Evolutionary conservation across 2,113 vertebrate species (phyloP).

Genomic region (Bubo blakistoni): DNA sequence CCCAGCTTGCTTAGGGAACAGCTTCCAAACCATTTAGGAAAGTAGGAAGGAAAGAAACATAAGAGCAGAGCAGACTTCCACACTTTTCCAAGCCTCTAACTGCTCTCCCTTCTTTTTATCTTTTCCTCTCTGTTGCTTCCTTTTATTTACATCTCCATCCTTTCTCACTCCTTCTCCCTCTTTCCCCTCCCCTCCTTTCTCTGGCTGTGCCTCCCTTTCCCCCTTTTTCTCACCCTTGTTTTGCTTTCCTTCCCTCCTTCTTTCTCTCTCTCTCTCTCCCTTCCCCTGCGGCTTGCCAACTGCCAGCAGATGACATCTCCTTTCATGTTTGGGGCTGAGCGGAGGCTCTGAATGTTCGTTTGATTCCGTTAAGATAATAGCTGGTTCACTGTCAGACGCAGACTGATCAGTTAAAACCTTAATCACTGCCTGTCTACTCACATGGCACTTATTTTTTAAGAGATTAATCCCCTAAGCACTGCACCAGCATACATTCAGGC

Average conservation of each 20-base stretch:
- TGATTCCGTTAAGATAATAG: conserved; percentile 99
- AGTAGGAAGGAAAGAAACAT: not conserved
- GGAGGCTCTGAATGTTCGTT: conserved; percentile 97
- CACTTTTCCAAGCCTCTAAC: not conserved
- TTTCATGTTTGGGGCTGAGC: conserved; percentile 98
- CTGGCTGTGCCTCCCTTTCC: not conserved
- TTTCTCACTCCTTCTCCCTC: not conserved
- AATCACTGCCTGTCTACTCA: conserved; percentile 99
- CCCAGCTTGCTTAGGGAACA: not conserved
- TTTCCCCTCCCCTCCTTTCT: not conserved
- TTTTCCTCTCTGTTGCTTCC: not conserved
- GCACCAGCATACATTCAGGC: conserved; percentile 80
- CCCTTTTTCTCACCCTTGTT: conserved; percentile 45
- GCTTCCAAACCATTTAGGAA: not conserved
- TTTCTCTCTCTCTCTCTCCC: conserved; percentile 59
- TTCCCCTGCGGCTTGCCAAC: conserved; percentile 92
- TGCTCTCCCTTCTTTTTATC: not conserved
- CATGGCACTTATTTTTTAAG: conserved; percentile 91
- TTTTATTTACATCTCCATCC: not conserved
- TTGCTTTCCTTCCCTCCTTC: conserved; percentile 57
- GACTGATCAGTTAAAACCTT: conserved; percentile 99
- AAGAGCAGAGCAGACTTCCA: not conserved
- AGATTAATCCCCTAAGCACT: conserved; percentile 87
- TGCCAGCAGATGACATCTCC: conserved; percentile 98
- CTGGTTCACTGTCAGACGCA: conserved; percentile 99